A percentile compares a stretch with the other conserved stretches of the same genome.
Evolutionary conservation across 2,113 vertebrate species (phyloP).

Genomic region (Oceanodroma tethys): DNA sequence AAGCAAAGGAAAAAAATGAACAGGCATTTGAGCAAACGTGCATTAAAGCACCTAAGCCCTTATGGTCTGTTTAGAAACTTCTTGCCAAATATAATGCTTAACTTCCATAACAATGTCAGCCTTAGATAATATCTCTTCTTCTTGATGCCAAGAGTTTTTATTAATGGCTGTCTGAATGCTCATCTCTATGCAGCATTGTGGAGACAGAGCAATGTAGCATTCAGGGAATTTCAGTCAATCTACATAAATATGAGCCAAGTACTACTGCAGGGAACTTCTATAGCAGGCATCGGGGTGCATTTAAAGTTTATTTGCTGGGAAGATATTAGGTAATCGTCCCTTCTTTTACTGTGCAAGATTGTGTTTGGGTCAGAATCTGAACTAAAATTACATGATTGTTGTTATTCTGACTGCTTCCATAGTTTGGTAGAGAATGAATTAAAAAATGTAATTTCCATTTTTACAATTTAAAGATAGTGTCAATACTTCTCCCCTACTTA

Average conservation of each 20-base stretch:
- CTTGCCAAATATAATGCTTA: background rate
- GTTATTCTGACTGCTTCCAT: background rate
- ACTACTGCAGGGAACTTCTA: background rate
- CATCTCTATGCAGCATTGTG: background rate
- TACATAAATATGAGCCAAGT: background rate
- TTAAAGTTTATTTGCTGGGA: background rate
- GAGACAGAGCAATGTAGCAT: background rate
- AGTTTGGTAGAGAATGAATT: background rate
- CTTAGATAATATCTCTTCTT: background rate
- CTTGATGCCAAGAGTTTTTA: background rate
- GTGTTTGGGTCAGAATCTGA: background rate
- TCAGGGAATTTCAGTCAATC: background rate
- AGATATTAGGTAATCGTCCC: background rate
- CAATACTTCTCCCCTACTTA: background rate
- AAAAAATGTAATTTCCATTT: background rate
- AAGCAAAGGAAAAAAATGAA: background rate
- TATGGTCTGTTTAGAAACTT: background rate
- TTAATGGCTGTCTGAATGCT: conserved; percentile 8
- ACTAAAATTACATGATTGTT: background rate
- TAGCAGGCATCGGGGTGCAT: background rate
- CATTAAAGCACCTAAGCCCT: background rate
- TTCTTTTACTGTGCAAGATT: background rate
- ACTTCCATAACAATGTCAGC: background rate
- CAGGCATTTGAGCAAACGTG: background rate
- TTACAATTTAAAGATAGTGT: background rate